Conservation (phyloP, 2,888 invertebrate species). For the Folsomia manolachei region DNA sequence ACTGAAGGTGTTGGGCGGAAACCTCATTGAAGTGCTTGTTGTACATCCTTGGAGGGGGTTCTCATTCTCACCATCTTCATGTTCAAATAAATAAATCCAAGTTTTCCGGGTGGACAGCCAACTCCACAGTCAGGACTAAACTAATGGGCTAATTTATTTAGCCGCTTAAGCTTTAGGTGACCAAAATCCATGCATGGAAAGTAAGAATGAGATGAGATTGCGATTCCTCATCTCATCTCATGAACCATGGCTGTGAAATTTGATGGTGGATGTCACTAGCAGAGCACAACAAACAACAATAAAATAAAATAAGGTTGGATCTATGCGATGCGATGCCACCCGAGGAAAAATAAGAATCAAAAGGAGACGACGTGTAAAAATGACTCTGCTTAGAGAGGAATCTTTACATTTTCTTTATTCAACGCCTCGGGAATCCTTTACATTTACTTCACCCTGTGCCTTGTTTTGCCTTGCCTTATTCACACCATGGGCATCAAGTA, state of each 20-base stretch:
- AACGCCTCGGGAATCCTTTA: not conserved
- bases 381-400: too few species aligned
- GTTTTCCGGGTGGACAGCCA: not conserved
- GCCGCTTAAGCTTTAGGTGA: not conserved
- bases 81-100: not conserved
- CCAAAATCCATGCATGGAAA: slow-evolving; percentile 1
- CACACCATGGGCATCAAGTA: not conserved
- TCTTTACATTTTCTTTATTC: too few species aligned
- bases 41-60: not conserved
- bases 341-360: too few species aligned
- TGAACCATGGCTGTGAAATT: not conserved
- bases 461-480: not conserved
- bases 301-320: not conserved
- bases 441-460: not conserved
- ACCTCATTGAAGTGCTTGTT: slow-evolving; percentile 1
- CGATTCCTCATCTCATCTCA: not conserved
- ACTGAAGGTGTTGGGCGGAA: slow-evolving; percentile 16
- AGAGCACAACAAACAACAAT: not conserved
- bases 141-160: slow-evolving; percentile 36
- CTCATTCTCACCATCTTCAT: slow-evolving; percentile 7
- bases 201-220: not conserved
- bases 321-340: too few species aligned
- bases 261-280: not conserved
- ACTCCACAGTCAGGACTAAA: not conserved
- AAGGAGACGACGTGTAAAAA: too few species aligned